Percentiles rank a stretch among this genome's conserved stretches.
Conservation (phyloP, 35 echinoderm and acorn worm genomes). For the Chiridota heheva region DNA sequence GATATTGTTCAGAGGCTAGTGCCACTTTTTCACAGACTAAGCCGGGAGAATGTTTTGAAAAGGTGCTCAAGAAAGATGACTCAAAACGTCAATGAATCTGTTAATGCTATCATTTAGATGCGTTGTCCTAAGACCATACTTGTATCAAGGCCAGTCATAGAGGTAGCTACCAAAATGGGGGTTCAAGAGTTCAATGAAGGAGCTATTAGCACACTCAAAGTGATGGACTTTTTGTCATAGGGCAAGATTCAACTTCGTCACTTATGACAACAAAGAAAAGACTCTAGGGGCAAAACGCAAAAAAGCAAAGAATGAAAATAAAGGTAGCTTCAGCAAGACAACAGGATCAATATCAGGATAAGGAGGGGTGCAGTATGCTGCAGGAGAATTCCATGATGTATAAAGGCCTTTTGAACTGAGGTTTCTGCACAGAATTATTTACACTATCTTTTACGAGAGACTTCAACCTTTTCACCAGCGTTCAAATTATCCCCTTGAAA, state of each 20-base stretch:
- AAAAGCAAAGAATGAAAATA: background rate
- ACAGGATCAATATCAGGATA: background rate
- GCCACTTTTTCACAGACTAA: constrained; percentile 10
- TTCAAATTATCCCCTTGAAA: no score
- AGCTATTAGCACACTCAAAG: background rate
- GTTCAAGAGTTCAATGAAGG: constrained; percentile 16
- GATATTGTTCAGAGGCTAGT: background rate
- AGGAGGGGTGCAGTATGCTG: constrained; percentile 11
- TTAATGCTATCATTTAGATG: constrained; percentile 21
- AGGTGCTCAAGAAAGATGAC: constrained; percentile 25
- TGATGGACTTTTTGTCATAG: background rate
- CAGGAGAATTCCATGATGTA: constrained; percentile 14
- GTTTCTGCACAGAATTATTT: no score
- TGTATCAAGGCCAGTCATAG: constrained; percentile 11
- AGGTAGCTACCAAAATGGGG: constrained; percentile 19
- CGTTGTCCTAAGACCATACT: constrained; percentile 22
- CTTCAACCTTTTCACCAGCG: no score
- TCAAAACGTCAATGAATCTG: constrained; percentile 15
- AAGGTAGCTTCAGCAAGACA: background rate
- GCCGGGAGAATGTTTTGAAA: background rate
- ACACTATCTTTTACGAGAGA: no score
- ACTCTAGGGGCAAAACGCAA: background rate
- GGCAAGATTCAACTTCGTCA: background rate
- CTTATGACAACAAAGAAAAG: background rate
- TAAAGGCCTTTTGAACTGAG: background rate